Evolutionary conservation across 23 tunicate species (phyloP).

Genomic region (Halocynthia aurantium): DNA sequence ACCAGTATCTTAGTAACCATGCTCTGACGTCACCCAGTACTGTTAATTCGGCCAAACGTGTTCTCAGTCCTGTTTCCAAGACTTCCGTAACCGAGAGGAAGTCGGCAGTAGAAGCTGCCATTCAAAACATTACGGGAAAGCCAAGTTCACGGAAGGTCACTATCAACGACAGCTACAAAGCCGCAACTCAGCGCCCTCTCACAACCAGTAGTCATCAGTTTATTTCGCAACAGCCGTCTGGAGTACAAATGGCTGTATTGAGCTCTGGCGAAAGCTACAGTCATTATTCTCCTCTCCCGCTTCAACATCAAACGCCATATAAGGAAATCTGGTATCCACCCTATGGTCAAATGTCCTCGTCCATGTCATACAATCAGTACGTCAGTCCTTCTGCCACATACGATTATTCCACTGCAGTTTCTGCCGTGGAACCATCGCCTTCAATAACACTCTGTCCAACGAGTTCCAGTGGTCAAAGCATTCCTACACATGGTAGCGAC

Average conservation of each 20-base stretch:
- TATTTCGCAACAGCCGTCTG: not conserved
- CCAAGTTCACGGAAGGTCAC: conserved; percentile 10
- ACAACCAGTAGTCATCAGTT: not conserved
- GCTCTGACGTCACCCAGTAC: not conserved
- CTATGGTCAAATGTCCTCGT: not conserved
- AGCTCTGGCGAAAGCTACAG: not conserved
- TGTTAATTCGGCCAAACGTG: not conserved
- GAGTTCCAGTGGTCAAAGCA: conserved; percentile 6
- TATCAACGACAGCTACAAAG: conserved; percentile 5
- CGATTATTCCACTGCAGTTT: not conserved
- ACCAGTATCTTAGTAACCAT: conserved; percentile 6
- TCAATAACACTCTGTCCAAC: not conserved
- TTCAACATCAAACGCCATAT: conserved; percentile 22
- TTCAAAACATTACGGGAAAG: conserved; percentile 58
- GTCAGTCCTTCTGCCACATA: not conserved
- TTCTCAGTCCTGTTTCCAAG: not conserved
- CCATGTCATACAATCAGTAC: not conserved
- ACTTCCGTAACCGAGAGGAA: conserved; percentile 10
- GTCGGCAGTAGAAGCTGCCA: conserved; percentile 81
- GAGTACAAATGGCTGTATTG: not conserved
- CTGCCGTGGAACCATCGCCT: not conserved
- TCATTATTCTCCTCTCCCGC: not conserved
- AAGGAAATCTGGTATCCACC: conserved; percentile 39
- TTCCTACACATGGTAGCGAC: conserved; percentile 24
- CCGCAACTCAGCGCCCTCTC: conserved; percentile 5